Evolutionary conservation across 2,797 vertebrate species (phyloP).

Genomic region (Urocyon cinereoargenteus): DNA sequence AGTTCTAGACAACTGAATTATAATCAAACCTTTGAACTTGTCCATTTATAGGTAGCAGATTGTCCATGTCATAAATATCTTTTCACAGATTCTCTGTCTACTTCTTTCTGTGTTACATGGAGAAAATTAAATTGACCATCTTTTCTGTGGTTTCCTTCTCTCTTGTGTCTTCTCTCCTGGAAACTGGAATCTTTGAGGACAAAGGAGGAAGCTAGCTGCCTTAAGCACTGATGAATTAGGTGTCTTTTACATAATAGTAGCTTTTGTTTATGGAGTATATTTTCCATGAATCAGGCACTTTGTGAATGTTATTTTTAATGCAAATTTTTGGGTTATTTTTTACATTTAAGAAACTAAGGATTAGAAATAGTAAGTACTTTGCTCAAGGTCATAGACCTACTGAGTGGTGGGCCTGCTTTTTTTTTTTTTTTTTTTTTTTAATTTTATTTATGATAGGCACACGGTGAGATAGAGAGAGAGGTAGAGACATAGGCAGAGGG

Average conservation of each 20-base stretch:
- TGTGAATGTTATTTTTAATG: conserved; percentile 69
- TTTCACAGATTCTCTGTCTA: background rate
- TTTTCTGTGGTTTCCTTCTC: background rate
- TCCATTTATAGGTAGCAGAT: background rate
- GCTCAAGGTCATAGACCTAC: conserved; percentile 32
- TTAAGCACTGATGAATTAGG: background rate
- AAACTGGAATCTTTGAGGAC: background rate
- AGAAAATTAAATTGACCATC: conserved; percentile 12
- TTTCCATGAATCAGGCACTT: background rate
- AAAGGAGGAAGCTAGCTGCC: background rate
- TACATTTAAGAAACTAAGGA: conserved; percentile 63
- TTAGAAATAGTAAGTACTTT: conserved; percentile 66
- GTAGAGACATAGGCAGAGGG: too few species aligned
- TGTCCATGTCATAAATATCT: background rate
- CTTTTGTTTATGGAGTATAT: conserved; percentile 43
- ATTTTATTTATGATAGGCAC: too few species aligned
- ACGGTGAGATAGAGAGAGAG: too few species aligned
- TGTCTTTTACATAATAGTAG: conserved; percentile 50
- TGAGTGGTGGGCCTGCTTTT: conserved; percentile 43
- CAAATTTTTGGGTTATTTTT: conserved; percentile 71
- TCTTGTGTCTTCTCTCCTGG: conserved; percentile 30
- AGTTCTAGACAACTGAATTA: conserved; percentile 35
- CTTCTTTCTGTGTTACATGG: background rate
- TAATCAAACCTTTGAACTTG: background rate
- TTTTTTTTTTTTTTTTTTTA: too few species aligned